Evolutionary conservation across 2,797 vertebrate species (phyloP).

Genomic region (Todus mexicanus): DNA sequence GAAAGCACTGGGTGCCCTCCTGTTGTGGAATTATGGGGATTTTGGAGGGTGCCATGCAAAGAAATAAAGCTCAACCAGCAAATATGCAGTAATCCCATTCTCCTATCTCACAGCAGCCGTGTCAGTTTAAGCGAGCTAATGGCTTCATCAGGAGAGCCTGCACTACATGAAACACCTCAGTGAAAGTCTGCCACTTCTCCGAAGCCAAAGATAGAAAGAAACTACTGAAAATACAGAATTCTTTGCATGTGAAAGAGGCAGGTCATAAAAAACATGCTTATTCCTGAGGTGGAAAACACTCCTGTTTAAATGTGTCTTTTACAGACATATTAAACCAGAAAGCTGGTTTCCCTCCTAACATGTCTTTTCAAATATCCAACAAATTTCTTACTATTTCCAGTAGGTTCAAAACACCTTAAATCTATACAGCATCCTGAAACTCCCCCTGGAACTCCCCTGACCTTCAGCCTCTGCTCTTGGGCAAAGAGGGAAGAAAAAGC

Average conservation of each 20-base stretch:
- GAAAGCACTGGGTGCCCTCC: background rate
- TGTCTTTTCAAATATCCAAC: background rate
- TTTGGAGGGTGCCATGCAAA: background rate
- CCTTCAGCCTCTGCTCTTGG: background rate
- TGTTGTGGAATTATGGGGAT: background rate
- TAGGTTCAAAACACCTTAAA: background rate
- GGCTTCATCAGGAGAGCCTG: background rate
- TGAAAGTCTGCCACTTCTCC: background rate
- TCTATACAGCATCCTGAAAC: background rate
- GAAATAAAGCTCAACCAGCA: background rate
- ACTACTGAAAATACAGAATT: background rate
- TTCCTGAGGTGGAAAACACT: background rate
- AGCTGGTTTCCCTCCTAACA: background rate
- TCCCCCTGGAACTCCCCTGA: background rate
- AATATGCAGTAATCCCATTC: background rate
- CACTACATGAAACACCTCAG: background rate
- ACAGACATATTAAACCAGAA: background rate
- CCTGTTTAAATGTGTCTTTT: background rate
- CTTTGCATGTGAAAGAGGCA: background rate
- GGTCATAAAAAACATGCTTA: background rate
- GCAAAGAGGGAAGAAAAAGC: background rate
- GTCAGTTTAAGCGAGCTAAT: background rate
- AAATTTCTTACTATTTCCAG: background rate
- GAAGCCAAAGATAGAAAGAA: background rate
- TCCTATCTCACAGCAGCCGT: background rate